These are phyloP conservation scores for Clanis bilineata DNA, from an alignment of 2,888 invertebrate species.

Conservation along the genomic window DNA sequence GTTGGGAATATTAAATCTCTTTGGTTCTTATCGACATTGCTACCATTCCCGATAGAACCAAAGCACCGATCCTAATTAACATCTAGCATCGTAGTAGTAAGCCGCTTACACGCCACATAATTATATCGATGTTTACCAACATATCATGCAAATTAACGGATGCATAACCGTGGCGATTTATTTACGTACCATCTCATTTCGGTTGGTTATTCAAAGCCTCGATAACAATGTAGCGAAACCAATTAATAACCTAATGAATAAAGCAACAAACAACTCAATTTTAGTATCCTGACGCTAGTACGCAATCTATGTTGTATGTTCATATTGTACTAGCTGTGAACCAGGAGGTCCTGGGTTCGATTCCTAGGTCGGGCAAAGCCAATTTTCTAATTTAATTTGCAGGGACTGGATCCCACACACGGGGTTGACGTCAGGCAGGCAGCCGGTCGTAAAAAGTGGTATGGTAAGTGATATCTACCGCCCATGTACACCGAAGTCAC, in stretches of 20 bases:
- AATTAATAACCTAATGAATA: conserved; percentile 17
- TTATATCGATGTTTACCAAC: not conserved
- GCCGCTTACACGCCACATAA: not conserved
- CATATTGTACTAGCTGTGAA: no score
- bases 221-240: conserved; percentile 11
- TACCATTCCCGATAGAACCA: not conserved
- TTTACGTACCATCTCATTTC: conserved; percentile 10
- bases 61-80: not conserved
- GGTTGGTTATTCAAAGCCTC: conserved; percentile 2
- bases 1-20: no score
- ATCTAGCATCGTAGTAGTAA: not conserved
- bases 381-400: no score
- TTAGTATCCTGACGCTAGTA: not conserved
- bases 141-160: conserved; percentile 5
- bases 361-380: no score
- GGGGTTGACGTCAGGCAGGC: no score
- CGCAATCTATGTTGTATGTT: not conserved
- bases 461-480: no score
- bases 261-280: conserved; percentile 9
- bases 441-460: no score
- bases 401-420: no score
- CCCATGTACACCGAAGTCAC: no score
- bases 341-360: no score
- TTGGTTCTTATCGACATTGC: not conserved
- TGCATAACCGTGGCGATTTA: conserved; percentile 13